Conservation (phyloP, 2,888 invertebrate genomes). For the Hydropsyche betteni region DNA sequence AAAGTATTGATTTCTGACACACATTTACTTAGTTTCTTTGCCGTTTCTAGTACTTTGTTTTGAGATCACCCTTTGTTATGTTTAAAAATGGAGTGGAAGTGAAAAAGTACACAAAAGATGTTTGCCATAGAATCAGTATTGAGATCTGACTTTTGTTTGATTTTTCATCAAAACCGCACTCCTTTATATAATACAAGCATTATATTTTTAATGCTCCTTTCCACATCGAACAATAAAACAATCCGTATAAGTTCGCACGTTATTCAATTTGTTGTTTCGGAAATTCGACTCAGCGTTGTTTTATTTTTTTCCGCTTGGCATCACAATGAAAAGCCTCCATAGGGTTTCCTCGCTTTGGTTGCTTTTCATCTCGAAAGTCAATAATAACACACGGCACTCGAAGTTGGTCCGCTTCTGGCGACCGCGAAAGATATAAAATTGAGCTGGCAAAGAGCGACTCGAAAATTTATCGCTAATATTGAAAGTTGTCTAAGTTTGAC, state of each 20-base stretch:
- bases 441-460: slow-evolving; percentile 60
- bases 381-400: slow-evolving; percentile 41
- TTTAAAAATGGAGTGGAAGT: background rate
- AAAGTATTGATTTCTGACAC: slow-evolving; percentile 51
- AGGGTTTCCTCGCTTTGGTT: background rate
- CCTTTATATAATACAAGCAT: background rate
- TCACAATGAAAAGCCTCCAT: background rate
- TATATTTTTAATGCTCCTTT: background rate
- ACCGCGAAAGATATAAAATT: slow-evolving; percentile 44
- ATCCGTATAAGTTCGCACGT: slow-evolving; percentile 17
- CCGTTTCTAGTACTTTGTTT: slow-evolving; percentile 44
- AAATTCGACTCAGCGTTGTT: background rate
- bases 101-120: slow-evolving; percentile 27
- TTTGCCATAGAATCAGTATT: slow-evolving; percentile 24
- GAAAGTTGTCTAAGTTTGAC: slow-evolving; percentile 57
- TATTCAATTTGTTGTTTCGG: background rate
- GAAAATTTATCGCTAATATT: slow-evolving; percentile 64
- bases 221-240: background rate
- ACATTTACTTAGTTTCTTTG: slow-evolving; percentile 44
- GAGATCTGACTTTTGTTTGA: slow-evolving; percentile 23
- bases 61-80: slow-evolving; percentile 45
- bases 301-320: background rate
- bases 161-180: slow-evolving; percentile 7
- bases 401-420: slow-evolving; percentile 35
- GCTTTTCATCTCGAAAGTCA: slow-evolving; percentile 40